Percentiles rank a stretch among this genome's conserved stretches.
These are phyloP conservation scores for Menura novaehollandiae DNA, from an alignment of 2,113 vertebrate genomes.

Conservation along the genomic window DNA sequence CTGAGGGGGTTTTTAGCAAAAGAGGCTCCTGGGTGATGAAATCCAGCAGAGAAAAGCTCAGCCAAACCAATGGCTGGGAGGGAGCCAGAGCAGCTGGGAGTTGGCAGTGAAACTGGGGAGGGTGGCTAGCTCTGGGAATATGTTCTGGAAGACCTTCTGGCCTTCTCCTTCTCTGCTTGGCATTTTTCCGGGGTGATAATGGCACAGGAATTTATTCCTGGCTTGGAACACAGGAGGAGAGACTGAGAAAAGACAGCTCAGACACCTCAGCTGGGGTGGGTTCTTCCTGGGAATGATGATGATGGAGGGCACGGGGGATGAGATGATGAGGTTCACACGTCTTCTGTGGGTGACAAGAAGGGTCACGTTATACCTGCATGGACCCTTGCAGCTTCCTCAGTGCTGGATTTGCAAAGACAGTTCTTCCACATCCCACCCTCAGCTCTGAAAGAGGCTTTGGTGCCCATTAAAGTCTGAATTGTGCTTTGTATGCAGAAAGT, in stretches of 20 bases:
- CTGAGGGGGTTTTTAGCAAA: background rate
- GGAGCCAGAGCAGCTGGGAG: background rate
- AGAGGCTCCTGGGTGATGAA: background rate
- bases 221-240: background rate
- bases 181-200: background rate
- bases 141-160: background rate
- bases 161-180: background rate
- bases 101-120: background rate
- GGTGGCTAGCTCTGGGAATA: background rate
- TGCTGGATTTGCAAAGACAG: background rate
- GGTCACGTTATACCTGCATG: background rate
- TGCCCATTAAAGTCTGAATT: background rate
- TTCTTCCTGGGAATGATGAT: background rate
- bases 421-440: background rate
- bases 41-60: background rate
- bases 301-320: background rate
- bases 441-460: background rate
- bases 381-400: no score
- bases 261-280: background rate
- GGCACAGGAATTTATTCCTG: background rate
- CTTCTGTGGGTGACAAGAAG: background rate
- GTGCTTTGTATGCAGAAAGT: background rate
- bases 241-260: background rate
- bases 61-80: background rate
- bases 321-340: rapidly evolving